Conservation (phyloP, 2,113 vertebrate genomes). For the Aythya baeri region DNA sequence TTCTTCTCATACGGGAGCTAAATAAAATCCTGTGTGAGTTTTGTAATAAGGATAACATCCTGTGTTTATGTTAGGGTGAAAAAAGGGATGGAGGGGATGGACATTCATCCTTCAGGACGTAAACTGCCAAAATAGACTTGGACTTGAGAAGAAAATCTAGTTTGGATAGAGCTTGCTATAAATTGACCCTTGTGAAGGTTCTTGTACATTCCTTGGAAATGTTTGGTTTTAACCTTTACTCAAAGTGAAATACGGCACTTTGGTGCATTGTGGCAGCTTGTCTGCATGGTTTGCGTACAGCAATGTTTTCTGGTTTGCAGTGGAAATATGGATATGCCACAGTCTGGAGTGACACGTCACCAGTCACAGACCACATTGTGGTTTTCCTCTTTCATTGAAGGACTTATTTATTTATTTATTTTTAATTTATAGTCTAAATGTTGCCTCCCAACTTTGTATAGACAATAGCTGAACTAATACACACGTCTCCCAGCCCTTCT, state of each 20-base stretch:
- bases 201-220: not conserved
- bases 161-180: not conserved
- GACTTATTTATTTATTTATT: not conserved
- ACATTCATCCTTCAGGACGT: not conserved
- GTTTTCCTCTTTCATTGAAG: not conserved
- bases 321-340: rapidly evolving
- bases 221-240: not conserved
- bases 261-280: rapidly evolving
- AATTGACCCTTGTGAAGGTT: not conserved
- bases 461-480: rapidly evolving
- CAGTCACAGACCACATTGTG: rapidly evolving
- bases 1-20: not conserved
- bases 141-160: not conserved
- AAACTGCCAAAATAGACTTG: not conserved
- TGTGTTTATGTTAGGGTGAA: not conserved
- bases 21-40: not conserved
- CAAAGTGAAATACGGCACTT: not conserved
- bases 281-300: not conserved
- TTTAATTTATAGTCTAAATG: not conserved
- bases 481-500: not conserved
- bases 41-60: not conserved
- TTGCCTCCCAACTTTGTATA: rapidly evolving
- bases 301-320: rapidly evolving
- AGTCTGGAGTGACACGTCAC: not conserved
- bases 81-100: not conserved